These are phyloP conservation scores for Promerops cafer DNA, from an alignment of 2,113 vertebrate species.

Conservation along the genomic window DNA sequence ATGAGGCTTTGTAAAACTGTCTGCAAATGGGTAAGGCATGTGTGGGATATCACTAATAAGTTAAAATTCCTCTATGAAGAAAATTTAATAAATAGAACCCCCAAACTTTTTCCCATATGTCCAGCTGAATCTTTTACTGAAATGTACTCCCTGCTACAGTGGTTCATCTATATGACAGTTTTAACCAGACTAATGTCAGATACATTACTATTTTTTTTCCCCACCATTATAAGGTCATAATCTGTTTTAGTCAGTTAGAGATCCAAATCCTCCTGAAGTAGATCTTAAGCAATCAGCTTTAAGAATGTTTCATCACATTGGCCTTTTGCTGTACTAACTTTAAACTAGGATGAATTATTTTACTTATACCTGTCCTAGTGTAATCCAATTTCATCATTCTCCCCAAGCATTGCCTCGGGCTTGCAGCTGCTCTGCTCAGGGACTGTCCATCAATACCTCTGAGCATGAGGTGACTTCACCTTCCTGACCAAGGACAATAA, in stretches of 20 bases:
- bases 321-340: background rate
- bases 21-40: background rate
- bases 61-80: background rate
- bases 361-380: background rate
- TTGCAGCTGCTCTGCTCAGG: background rate
- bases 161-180: background rate
- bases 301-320: background rate
- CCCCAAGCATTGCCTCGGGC: background rate
- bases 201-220: background rate
- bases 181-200: background rate
- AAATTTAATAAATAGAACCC: fast-evolving
- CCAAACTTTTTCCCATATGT: background rate
- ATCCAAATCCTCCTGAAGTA: background rate
- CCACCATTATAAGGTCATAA: background rate
- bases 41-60: background rate
- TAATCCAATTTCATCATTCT: background rate
- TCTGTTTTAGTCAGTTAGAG: background rate
- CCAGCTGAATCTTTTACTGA: background rate
- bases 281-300: background rate
- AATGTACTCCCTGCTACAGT: background rate
- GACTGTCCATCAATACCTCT: background rate
- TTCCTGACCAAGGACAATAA: background rate
- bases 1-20: background rate
- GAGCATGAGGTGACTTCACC: background rate
- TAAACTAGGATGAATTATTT: background rate